These are phyloP conservation scores for Drosophila borealis DNA, from an alignment of 2,888 invertebrate genomes.

Conservation along the genomic window DNA sequence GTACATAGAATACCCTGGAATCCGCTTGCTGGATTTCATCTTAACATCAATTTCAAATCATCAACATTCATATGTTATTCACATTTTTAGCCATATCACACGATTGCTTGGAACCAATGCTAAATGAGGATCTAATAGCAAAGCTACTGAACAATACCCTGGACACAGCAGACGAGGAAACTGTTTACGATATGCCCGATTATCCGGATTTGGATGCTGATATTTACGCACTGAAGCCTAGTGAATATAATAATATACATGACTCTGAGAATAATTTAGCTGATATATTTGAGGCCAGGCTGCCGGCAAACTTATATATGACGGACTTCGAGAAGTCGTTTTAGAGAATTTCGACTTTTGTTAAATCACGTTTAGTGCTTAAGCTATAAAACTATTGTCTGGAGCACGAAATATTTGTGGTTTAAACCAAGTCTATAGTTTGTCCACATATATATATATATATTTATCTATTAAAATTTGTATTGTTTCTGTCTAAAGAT, in stretches of 20 bases:
- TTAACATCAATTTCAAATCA: no score
- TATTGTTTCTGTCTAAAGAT: background rate
- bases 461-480: background rate
- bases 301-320: slow-evolving; percentile 5
- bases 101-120: slow-evolving; percentile 4
- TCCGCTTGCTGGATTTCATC: no score
- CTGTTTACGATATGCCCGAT: background rate
- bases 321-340: slow-evolving; percentile 3
- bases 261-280: background rate
- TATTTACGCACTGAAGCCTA: no score
- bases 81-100: slow-evolving; percentile 10
- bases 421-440: background rate
- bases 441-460: background rate
- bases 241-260: background rate
- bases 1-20: no score
- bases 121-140: slow-evolving; percentile 22
- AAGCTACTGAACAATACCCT: slow-evolving; percentile 18
- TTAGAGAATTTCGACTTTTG: background rate
- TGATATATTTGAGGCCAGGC: background rate
- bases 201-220: slow-evolving; percentile 13
- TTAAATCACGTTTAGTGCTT: background rate
- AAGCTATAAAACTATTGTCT: background rate
- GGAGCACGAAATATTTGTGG: background rate
- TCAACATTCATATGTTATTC: no score
- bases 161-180: slow-evolving; percentile 14